Evolutionary conservation across 2,797 vertebrate species (phyloP).

Genomic region (Enteromius viviparus): DNA sequence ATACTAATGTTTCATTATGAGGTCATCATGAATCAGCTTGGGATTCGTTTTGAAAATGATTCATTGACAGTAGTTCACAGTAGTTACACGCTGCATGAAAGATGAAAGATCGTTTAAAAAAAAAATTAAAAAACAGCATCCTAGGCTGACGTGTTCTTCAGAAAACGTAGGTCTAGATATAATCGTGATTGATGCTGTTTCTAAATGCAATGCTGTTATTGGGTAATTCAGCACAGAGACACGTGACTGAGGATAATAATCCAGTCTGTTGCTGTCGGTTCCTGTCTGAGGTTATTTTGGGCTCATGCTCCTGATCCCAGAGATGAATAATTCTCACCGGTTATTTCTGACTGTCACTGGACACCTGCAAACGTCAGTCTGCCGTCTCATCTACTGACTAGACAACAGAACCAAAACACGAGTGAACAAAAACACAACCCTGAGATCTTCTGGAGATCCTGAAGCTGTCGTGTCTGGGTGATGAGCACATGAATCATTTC

Average conservation of each 20-base stretch:
- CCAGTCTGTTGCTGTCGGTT: neutral
- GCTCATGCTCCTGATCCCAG: slow-evolving; percentile 42
- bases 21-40: too few relatives aligned
- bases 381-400: slow-evolving; percentile 27
- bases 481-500: neutral
- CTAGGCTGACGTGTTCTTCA: neutral
- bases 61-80: too few relatives aligned
- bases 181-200: neutral
- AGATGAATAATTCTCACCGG: slow-evolving; percentile 43
- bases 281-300: slow-evolving; percentile 49
- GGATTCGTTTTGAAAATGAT: too few relatives aligned
- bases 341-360: slow-evolving; percentile 52
- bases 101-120: too few relatives aligned
- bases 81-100: too few relatives aligned
- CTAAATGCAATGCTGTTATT: neutral
- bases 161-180: neutral
- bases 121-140: neutral
- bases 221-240: neutral
- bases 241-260: neutral
- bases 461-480: neutral
- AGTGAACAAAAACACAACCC: neutral
- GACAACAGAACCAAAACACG: neutral
- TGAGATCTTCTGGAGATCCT: neutral
- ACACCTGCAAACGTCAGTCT: slow-evolving; percentile 55
- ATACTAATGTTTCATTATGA: too few relatives aligned